Conservation (phyloP, 2,888 invertebrate genomes). For the Lithophane socia region DNA sequence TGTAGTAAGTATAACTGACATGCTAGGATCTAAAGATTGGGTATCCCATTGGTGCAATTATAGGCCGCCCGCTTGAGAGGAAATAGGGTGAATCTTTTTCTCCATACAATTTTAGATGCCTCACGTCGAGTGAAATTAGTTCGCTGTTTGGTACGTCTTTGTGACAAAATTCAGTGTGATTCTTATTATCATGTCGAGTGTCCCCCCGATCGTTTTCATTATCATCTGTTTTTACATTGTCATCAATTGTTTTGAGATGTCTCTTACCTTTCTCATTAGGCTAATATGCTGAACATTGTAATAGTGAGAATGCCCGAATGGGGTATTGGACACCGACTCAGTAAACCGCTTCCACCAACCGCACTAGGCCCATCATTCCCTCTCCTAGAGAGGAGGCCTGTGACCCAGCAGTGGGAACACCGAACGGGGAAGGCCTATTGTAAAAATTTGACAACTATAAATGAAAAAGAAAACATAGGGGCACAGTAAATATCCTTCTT, state of each 20-base stretch:
- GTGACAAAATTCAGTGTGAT: background rate
- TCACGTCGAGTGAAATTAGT: background rate
- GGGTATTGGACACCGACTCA: background rate
- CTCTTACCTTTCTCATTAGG: too few relatives aligned
- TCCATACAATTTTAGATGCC: slow-evolving; percentile 6
- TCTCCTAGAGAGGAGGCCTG: background rate
- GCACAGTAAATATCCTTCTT: too few relatives aligned
- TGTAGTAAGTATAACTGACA: slow-evolving; percentile 1
- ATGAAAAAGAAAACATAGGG: too few relatives aligned
- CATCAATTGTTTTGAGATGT: background rate
- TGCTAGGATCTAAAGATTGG: background rate
- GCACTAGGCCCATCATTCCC: too few relatives aligned
- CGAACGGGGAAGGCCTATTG: too few relatives aligned
- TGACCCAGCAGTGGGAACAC: background rate
- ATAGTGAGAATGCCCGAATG: background rate
- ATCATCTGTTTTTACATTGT: background rate
- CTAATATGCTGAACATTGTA: background rate
- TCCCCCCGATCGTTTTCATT: background rate
- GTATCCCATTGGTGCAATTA: background rate
- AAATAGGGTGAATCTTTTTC: too few relatives aligned
- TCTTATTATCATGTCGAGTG: background rate
- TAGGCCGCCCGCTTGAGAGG: too few relatives aligned
- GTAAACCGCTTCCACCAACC: background rate
- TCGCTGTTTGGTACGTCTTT: background rate
- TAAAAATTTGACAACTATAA: too few relatives aligned